Evolutionary conservation across 2,113 vertebrate genomes (phyloP).

Genomic region (Pontoporia blainvillei): DNA sequence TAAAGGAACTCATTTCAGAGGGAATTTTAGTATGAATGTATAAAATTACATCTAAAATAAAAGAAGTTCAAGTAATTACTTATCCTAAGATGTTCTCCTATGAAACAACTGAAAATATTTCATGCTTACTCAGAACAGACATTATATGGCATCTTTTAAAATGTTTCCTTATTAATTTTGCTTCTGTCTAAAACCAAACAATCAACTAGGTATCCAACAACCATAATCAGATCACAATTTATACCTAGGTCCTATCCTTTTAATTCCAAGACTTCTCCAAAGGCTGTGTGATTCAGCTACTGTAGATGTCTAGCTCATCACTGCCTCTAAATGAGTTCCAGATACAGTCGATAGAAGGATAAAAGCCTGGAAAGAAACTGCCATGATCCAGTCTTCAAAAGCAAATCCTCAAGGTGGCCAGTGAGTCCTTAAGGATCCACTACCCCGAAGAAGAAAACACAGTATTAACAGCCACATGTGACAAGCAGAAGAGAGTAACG

Average conservation of each 20-base stretch:
- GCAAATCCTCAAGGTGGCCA: not conserved
- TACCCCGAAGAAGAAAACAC: not conserved
- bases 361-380: conserved; percentile 33
- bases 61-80: not conserved
- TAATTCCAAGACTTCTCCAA: not conserved
- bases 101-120: not conserved
- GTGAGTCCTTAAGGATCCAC: not conserved
- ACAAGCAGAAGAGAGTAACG: not conserved
- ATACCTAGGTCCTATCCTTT: not conserved
- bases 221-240: not conserved
- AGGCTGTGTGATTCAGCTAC: not conserved
- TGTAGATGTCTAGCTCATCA: not conserved
- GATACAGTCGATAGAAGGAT: not conserved
- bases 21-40: not conserved
- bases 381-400: not conserved
- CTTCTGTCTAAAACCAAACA: not conserved
- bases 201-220: not conserved
- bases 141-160: not conserved
- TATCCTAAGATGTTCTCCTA: not conserved
- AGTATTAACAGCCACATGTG: not conserved
- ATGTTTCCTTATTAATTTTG: not conserved
- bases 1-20: conserved; percentile 6
- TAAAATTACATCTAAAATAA: not conserved
- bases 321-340: not conserved
- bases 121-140: not conserved